A percentile compares a stretch with the other conserved stretches of the same genome.
phyloP scores from a whole-genome alignment of 2,888 invertebrate species.

The Dynastes maya region DNA sequence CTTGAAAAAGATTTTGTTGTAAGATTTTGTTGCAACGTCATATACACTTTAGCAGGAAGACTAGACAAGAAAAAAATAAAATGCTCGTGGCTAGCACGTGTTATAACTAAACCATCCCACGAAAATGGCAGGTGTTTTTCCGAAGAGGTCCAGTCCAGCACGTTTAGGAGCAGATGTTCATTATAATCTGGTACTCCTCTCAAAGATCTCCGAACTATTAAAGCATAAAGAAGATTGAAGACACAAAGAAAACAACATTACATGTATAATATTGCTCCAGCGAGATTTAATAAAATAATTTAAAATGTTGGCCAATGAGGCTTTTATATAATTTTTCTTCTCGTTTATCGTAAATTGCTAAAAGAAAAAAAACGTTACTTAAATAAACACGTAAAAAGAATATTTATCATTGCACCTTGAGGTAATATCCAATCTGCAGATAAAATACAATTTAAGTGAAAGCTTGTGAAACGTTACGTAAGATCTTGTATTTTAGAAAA shows the following conservation, averaged over 20 bases:
- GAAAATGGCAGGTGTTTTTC: slow-evolving; percentile 42
- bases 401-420: not conserved
- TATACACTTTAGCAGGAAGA: not conserved
- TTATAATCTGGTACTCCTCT: slow-evolving; percentile 35
- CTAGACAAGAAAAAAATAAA: slow-evolving; percentile 15
- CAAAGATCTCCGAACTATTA: slow-evolving; percentile 16
- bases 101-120: slow-evolving; percentile 22
- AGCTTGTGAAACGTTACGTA: slow-evolving; percentile 41
- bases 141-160: slow-evolving; percentile 13
- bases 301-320: no score
- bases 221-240: slow-evolving; percentile 15
- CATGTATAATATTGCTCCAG: not conserved
- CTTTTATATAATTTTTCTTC: no score
- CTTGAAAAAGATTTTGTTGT: no score
- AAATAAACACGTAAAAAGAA: not conserved
- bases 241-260: not conserved
- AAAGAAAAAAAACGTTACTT: no score
- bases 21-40: not conserved
- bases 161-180: slow-evolving; percentile 40
- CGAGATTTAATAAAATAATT: no score
- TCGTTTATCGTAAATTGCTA: no score
- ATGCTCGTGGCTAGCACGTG: slow-evolving; percentile 41
- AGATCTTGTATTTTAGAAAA: slow-evolving; percentile 22
- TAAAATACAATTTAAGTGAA: slow-evolving; percentile 32
- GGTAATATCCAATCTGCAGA: not conserved